A percentile compares a stretch with the other conserved stretches of the same genome.
Evolutionary conservation across 2,113 vertebrate species (phyloP).

Genomic region (Okapia johnstoni): DNA sequence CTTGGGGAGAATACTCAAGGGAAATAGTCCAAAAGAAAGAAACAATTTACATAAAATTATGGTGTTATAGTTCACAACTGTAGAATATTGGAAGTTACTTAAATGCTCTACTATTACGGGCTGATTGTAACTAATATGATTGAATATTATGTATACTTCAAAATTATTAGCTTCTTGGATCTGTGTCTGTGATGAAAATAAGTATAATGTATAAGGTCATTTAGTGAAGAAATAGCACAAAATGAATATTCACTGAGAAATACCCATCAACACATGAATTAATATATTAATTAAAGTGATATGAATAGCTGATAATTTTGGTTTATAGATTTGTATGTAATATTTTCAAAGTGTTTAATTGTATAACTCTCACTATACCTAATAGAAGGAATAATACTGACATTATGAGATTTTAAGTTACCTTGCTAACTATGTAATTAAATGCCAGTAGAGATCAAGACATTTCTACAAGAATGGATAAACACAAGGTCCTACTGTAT

Average conservation of each 20-base stretch:
- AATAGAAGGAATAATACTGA: neutral
- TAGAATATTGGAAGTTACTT: constrained; percentile 1
- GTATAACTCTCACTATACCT: neutral
- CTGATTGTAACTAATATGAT: neutral
- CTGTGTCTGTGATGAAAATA: neutral
- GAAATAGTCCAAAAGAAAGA: neutral
- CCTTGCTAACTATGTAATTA: neutral
- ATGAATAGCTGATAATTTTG: neutral
- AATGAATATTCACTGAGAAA: neutral
- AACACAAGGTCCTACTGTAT: neutral
- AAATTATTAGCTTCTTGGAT: neutral
- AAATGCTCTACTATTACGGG: neutral
- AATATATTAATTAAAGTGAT: neutral
- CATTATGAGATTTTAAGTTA: neutral
- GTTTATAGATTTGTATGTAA: neutral
- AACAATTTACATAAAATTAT: neutral
- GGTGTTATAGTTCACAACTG: neutral
- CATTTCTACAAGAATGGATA: neutral
- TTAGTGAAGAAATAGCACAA: neutral
- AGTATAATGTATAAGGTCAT: neutral
- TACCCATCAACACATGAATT: neutral
- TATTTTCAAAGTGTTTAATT: neutral
- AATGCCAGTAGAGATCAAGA: neutral
- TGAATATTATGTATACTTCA: neutral
- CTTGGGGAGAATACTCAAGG: neutral